Percentiles rank a stretch among this genome's conserved stretches.
These are phyloP conservation scores for Galerucella calmariensis DNA, from an alignment of 2,888 invertebrate genomes.

Conservation along the genomic window DNA sequence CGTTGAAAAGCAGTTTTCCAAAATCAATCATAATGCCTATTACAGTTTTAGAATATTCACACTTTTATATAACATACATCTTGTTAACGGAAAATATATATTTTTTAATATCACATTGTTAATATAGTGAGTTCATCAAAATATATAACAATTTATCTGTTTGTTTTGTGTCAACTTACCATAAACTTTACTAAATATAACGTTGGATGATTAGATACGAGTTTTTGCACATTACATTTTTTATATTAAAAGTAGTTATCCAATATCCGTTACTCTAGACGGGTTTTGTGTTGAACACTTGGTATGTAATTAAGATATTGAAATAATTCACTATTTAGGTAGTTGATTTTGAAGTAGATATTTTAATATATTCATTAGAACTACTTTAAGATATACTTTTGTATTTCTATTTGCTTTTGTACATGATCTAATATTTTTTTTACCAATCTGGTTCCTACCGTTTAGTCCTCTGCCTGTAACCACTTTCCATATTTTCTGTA, in stretches of 20 bases:
- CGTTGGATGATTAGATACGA: conserved; percentile 38
- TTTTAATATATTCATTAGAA: too few relatives aligned
- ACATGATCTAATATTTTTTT: too few relatives aligned
- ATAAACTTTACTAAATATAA: conserved; percentile 43
- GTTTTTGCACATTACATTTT: conserved; percentile 7
- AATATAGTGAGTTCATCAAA: conserved; percentile 1
- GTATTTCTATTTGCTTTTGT: too few relatives aligned
- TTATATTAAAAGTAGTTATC: not conserved
- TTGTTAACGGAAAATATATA: not conserved
- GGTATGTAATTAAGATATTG: not conserved
- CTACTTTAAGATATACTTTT: too few relatives aligned
- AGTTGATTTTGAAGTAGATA: too few relatives aligned
- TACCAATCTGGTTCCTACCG: too few relatives aligned
- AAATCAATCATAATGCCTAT: too few relatives aligned
- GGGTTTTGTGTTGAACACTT: not conserved
- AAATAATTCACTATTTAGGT: not conserved
- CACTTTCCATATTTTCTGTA: too few relatives aligned
- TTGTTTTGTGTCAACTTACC: conserved; percentile 33
- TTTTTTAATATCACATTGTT: not conserved
- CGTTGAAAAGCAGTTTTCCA: too few relatives aligned
- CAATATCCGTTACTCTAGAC: conserved; percentile 7
- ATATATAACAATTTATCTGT: conserved; percentile 32
- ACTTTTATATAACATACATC: too few relatives aligned
- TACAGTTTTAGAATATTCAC: too few relatives aligned
- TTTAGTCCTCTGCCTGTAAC: too few relatives aligned